phyloP scores from a whole-genome alignment of 2,888 invertebrate genomes.

The Teinopalpus imperialis region DNA sequence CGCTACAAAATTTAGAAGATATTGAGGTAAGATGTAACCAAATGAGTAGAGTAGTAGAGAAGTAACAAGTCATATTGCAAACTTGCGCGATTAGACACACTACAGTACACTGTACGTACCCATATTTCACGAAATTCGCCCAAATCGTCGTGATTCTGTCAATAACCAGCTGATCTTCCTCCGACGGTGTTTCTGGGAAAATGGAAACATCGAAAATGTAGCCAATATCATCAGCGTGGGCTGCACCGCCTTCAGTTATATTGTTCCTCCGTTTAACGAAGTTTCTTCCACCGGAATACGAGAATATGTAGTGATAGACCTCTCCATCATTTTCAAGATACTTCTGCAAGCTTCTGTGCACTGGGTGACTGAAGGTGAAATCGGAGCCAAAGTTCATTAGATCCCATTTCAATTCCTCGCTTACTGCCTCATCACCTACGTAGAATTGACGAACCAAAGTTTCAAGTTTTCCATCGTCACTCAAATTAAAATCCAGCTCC shows the following conservation, averaged over 20 bases:
- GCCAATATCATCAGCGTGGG: constrained; percentile 49
- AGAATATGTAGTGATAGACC: constrained; percentile 54
- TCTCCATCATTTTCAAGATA: constrained; percentile 39
- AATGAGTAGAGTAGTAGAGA: too few relatives aligned
- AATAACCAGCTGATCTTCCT: constrained; percentile 33
- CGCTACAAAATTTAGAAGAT: too few relatives aligned
- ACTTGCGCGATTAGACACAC: too few relatives aligned
- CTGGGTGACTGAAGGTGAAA: constrained; percentile 40
- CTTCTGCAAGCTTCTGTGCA: constrained; percentile 42
- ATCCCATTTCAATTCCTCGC: constrained; percentile 37
- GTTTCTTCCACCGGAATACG: constrained; percentile 46
- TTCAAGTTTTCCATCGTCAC: constrained; percentile 24
- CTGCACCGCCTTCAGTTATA: constrained; percentile 48
- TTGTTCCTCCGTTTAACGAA: constrained; percentile 31
- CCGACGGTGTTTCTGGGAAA: constrained; percentile 28
- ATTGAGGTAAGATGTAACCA: too few relatives aligned
- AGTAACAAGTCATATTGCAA: too few relatives aligned
- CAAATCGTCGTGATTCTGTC: constrained; percentile 21
- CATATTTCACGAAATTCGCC: constrained; percentile 54
- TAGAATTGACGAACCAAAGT: constrained; percentile 35
- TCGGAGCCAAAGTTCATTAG: constrained; percentile 44
- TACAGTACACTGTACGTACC: too few relatives aligned
- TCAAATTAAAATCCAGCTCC: not conserved
- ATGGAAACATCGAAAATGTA: constrained; percentile 47
- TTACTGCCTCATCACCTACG: constrained; percentile 32